phyloP scores from a whole-genome alignment of 2,888 invertebrate species.

The Amiota mariae region DNA sequence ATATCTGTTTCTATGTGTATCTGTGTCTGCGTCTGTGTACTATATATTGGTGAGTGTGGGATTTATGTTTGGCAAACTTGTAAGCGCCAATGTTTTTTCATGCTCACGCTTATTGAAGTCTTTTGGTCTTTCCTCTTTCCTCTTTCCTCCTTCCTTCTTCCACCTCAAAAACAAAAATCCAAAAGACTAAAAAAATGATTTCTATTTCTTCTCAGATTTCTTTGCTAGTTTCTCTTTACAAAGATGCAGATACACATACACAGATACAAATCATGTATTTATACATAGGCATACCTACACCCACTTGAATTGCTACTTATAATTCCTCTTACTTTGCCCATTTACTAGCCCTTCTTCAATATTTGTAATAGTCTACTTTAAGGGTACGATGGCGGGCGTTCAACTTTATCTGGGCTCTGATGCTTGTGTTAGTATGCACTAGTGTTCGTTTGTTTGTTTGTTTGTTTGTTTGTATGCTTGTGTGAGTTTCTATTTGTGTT shows the following conservation, averaged over 20 bases:
- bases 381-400: conserved; percentile 5
- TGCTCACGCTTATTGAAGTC: neutral
- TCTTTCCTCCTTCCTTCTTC: no score
- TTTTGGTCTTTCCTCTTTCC: neutral
- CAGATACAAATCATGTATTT: no score
- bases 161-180: no score
- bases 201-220: no score
- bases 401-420: conserved; percentile 11
- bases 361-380: conserved; percentile 14
- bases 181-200: no score
- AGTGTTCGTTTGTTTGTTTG: neutral
- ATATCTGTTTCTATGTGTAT: conserved; percentile 43
- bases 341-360: neutral
- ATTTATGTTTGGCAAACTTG: conserved; percentile 62
- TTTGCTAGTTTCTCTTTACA: no score
- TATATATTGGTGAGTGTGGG: conserved; percentile 52
- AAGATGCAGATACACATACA: no score
- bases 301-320: conserved; percentile 6
- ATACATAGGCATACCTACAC: no score
- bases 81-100: conserved; percentile 58
- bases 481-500: conserved; percentile 17
- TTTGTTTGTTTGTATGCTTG: conserved; percentile 1
- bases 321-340: neutral
- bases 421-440: neutral
- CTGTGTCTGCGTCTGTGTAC: conserved; percentile 28